These are phyloP conservation scores for Zosterops japonicus DNA, from an alignment of 2,113 vertebrate species.

Conservation along the genomic window DNA sequence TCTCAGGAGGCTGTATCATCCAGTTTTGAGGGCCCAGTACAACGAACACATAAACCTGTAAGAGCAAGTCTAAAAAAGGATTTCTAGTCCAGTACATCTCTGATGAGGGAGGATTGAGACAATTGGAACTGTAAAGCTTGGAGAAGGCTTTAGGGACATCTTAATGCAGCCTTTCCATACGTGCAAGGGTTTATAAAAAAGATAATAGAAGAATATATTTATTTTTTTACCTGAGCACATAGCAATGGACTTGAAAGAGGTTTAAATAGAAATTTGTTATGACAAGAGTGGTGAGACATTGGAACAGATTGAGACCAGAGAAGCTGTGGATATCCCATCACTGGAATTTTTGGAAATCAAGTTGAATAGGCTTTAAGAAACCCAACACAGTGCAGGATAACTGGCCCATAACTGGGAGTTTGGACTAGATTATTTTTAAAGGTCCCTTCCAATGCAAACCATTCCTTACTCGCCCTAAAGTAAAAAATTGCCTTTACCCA, in stretches of 20 bases:
- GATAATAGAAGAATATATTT: neutral
- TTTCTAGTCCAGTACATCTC: neutral
- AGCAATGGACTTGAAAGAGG: neutral
- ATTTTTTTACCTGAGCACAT: rapidly evolving
- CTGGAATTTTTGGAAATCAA: neutral
- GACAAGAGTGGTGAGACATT: neutral
- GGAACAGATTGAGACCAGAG: neutral
- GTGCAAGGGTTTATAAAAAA: neutral
- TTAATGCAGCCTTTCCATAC: neutral
- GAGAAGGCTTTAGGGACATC: neutral
- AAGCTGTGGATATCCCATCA: neutral
- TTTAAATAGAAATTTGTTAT: neutral
- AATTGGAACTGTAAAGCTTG: neutral
- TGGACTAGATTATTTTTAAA: neutral
- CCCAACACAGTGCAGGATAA: neutral
- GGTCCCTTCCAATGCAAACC: neutral
- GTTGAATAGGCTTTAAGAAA: neutral
- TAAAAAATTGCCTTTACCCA: neutral
- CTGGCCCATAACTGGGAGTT: rapidly evolving
- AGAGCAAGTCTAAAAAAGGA: neutral
- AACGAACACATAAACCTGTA: neutral
- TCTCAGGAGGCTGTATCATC: rapidly evolving
- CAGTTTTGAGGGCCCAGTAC: neutral
- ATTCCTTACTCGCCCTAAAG: neutral
- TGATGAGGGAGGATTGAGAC: neutral